A percentile compares a stretch with the other conserved stretches of the same genome.
Evolutionary conservation across 1,140 invertebrate species (phyloP).

Genomic region (Drosophila biarmipes): DNA sequence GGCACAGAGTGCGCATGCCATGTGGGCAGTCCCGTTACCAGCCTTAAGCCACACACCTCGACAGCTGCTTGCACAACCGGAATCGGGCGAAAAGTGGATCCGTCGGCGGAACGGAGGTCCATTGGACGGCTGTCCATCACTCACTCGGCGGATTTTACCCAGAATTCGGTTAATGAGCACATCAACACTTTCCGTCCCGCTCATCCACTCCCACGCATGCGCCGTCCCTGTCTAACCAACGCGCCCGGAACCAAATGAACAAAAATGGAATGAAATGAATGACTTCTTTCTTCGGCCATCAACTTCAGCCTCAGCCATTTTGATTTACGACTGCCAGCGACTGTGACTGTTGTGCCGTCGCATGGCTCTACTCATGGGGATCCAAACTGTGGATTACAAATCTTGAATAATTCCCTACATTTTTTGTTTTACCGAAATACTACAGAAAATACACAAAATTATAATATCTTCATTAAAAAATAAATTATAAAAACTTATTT

Average conservation of each 20-base stretch:
- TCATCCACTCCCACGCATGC: conserved; percentile 69
- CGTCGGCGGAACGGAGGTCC: neutral
- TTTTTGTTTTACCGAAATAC: neutral
- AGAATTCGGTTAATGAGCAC: conserved; percentile 50
- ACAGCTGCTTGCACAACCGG: conserved; percentile 22
- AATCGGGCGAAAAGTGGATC: conserved; percentile 11
- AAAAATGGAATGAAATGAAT: conserved; percentile 67
- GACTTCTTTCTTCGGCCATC: conserved; percentile 78
- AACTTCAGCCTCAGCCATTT: conserved; percentile 76
- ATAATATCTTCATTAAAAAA: too few relatives aligned
- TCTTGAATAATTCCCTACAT: too few relatives aligned
- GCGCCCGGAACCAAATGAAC: conserved; percentile 24
- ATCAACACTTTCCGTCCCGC: conserved; percentile 41
- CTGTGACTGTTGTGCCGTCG: conserved; percentile 29
- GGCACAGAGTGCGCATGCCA: conserved; percentile 55
- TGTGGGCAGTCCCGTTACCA: conserved; percentile 72
- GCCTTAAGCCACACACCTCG: conserved; percentile 71
- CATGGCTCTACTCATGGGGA: neutral
- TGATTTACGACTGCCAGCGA: conserved; percentile 69
- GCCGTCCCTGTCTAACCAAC: conserved; percentile 51
- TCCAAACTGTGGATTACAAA: neutral
- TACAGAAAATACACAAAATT: too few relatives aligned
- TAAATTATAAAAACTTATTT: too few relatives aligned
- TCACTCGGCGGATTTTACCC: conserved; percentile 21
- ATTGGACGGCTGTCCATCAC: conserved; percentile 30